Evolutionary conservation across 2,113 vertebrate species (phyloP), one percentile per base, ranked within the genome.

Genomic region (Spea bombifrons): DNA sequence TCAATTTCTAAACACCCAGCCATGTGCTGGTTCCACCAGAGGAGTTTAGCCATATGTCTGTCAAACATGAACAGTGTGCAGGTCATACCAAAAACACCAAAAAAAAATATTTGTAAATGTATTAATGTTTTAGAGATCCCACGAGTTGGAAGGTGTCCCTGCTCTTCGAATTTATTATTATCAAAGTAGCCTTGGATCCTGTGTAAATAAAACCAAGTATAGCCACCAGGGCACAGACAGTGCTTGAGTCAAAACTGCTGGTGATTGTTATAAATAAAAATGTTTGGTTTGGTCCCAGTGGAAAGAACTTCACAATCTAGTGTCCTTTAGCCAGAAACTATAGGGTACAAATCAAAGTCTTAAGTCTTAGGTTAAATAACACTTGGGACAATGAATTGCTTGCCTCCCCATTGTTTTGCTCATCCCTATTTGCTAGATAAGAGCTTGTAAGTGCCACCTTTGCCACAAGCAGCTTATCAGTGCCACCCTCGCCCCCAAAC

Each of bases 391-490:
- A 66, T 52, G 46, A 45, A 74, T 16, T 17, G 12, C 52, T 53
- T 66, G 61, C 8, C 16, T 5, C 63, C 10, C 8, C n/a, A n/a
- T n/a, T 30, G 17, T 7, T 30, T 55, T 13, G 3, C 7, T 43
- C 48, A 10, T 10, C 16, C 45, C 16, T 86, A 84, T 81, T 84
- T 73, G 46, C 71, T 73, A 81, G 4, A 77, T 75, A 75, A 80
- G 81, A 30, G 30, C 1, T 30, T 30, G 30, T 30, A 30, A 30
- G 2, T 30, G 30, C 30, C 30, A 30, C 30, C 30, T 30, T 30
- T 30, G 30, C 30, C 30, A 30, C 30, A 30, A 30, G 30, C 30
- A 30, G 30, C 30, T 30, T 30, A 30, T 30, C 30, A 30, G 30
- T 30, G 30, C 30, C 30, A 30, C 30, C 30, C 30, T 30, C 30